phyloP scores from a whole-genome alignment of 2,113 vertebrate genomes.

The Gallinago paraguaiae region DNA sequence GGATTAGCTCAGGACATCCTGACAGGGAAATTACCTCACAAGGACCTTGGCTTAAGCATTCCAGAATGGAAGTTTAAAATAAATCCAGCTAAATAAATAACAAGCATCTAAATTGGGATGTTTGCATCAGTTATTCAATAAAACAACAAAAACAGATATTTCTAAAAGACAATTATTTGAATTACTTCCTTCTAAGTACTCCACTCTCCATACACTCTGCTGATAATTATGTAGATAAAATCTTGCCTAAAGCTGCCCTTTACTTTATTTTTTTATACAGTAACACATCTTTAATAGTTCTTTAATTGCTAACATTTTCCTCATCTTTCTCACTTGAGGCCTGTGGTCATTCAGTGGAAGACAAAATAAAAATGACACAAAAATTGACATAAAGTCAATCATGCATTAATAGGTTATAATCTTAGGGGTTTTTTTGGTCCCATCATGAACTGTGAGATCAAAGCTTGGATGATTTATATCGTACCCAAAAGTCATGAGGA shows the following conservation, averaged over 20 bases:
- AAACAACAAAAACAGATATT: background rate
- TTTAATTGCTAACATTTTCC: background rate
- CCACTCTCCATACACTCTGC: background rate
- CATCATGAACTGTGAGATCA: background rate
- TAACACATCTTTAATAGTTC: background rate
- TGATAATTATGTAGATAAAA: background rate
- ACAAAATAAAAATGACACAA: background rate
- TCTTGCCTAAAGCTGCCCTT: background rate
- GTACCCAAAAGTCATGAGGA: background rate
- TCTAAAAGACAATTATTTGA: background rate
- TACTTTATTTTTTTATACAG: background rate
- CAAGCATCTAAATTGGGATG: background rate
- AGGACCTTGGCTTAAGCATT: conserved; percentile 7
- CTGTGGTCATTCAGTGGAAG: background rate
- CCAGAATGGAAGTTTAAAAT: background rate
- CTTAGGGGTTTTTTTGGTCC: background rate
- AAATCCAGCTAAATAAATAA: background rate
- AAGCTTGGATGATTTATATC: background rate
- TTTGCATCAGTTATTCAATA: background rate
- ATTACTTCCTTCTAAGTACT: background rate
- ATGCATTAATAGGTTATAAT: background rate
- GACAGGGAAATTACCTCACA: conserved; percentile 13
- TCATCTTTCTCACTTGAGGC: background rate
- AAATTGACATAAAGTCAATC: background rate
- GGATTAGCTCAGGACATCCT: conserved; percentile 42